Base-by-base conservation (phyloP, 2,797 vertebrate genomes). In the Enteromius anoplus region DNA sequence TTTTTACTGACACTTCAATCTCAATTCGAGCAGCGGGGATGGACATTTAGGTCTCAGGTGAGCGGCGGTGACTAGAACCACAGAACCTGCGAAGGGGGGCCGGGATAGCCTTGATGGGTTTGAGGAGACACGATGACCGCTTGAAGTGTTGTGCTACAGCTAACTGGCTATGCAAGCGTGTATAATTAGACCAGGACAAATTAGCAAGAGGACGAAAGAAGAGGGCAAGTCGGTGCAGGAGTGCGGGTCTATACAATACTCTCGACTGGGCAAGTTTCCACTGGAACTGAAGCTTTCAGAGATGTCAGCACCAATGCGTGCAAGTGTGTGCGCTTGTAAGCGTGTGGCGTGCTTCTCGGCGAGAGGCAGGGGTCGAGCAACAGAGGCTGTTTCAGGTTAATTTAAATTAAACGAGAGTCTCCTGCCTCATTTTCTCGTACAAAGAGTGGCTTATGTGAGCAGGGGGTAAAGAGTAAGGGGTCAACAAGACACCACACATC, bases 331-430 rank as follows among this genome's bases (percentile, higher is more conserved):
- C 29, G 77, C 49, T 64, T 12, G 71, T 21, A 69, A 72, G 65
- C 14, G 70, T 45, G 7, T 51, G 47, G 40, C 62, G 32, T 82
- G 78, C 55, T 70, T 85, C 65, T 12, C 75, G 45, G 72, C 58
- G 62, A 75, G 82, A 85, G 72, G 81, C 73, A 79, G 84, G 81
- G 75, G 70, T 72, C 45, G 80, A 75, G 84, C 69, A 75, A 75
- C 72, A 81, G 83, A 86, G 86, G 85, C 84, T 84, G 87, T 87
- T 85, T 87, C 89, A 92, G 91, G 91, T 93, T 93, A 91, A 94
- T 89, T 94, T 91, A 80, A 76, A 17, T 19, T n/a, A 71, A 72
- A 37, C 34, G 29, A 80, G 80, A 75, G 53, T 66, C 55, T 40
- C 6, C 17, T 53, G n/a, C 40, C 23, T 58, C 3, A 0, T 4